Percentiles rank a stretch among this genome's conserved stretches.
Evolutionary conservation across 2,113 vertebrate species (phyloP).

Genomic region (Passerina amoena): DNA sequence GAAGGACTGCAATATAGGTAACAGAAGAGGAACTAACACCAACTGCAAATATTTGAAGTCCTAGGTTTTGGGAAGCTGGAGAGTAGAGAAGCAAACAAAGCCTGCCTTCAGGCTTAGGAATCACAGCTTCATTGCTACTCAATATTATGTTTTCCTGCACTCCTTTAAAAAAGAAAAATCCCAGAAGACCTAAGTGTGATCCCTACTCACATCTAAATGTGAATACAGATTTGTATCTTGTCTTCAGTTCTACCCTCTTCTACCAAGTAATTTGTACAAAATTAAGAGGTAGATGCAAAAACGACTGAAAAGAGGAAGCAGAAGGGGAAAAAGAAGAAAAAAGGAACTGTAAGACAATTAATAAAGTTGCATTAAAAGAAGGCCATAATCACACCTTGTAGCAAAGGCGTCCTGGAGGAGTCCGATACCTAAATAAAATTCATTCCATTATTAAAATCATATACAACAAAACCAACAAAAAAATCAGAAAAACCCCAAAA

Average conservation of each 20-base stretch:
- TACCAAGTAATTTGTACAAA: neutral
- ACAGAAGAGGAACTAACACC: neutral
- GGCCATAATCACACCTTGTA: constrained; percentile 81
- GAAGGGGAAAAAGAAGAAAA: neutral
- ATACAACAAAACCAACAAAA: neutral
- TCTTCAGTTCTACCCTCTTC: neutral
- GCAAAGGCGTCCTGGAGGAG: constrained; percentile 82
- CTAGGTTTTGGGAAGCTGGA: neutral
- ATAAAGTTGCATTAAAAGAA: constrained; percentile 52
- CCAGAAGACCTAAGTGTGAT: neutral
- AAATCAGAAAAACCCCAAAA: neutral
- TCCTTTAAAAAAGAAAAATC: neutral
- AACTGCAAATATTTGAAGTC: neutral
- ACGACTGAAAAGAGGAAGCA: neutral
- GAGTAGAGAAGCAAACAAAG: neutral
- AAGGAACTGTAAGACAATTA: neutral
- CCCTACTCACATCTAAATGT: neutral
- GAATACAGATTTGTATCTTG: neutral
- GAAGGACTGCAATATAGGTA: neutral
- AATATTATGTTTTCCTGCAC: neutral
- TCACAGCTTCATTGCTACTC: neutral
- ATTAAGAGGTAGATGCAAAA: neutral
- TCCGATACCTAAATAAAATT: constrained; percentile 84
- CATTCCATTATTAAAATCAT: constrained; percentile 48
- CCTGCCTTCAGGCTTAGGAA: neutral